A percentile compares a stretch with the other conserved stretches of the same genome.
These are phyloP conservation scores for Thalassoma bifasciatum DNA, from an alignment of 2,113 vertebrate species.

Conservation along the genomic window DNA sequence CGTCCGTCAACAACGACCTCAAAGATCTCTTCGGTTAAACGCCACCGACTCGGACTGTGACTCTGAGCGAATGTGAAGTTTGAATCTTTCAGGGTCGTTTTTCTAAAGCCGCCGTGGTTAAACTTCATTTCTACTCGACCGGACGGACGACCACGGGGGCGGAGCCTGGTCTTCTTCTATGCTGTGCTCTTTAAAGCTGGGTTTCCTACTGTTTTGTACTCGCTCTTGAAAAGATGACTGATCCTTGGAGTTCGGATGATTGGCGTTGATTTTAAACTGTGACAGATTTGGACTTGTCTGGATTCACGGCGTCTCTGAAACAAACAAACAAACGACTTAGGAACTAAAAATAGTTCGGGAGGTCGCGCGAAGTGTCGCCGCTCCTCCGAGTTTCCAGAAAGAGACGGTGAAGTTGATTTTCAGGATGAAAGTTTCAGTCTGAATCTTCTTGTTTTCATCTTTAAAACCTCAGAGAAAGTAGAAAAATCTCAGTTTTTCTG, in stretches of 20 bases:
- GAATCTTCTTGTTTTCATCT: background rate
- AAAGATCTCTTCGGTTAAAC: slow-evolving; percentile 96
- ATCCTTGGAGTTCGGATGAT: slow-evolving; percentile 44
- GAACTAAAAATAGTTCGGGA: slow-evolving; percentile 22
- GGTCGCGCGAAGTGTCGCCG: slow-evolving; percentile 35
- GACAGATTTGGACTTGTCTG: slow-evolving; percentile 8
- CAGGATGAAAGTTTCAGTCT: background rate
- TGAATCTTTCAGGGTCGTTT: slow-evolving; percentile 30
- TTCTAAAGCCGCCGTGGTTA: slow-evolving; percentile 56
- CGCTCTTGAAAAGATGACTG: slow-evolving; percentile 34
- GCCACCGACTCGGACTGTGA: slow-evolving; percentile 27
- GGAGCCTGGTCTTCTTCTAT: slow-evolving; percentile 47
- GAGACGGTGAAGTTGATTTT: background rate
- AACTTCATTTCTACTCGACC: slow-evolving; percentile 55
- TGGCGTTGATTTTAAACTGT: background rate
- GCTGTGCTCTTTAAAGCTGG: slow-evolving; percentile 63
- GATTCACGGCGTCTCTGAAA: slow-evolving; percentile 34
- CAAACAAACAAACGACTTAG: slow-evolving; percentile 14
- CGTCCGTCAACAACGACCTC: slow-evolving; percentile 93
- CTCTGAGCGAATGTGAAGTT: slow-evolving; percentile 53
- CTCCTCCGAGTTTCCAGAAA: slow-evolving; percentile 6
- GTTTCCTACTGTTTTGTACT: slow-evolving; percentile 79
- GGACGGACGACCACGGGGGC: slow-evolving; percentile 28
- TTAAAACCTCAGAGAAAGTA: background rate
- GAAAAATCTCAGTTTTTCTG: background rate